These are phyloP conservation scores for Characodon lateralis DNA, from an alignment of 2,797 vertebrate genomes.

Conservation along the genomic window DNA sequence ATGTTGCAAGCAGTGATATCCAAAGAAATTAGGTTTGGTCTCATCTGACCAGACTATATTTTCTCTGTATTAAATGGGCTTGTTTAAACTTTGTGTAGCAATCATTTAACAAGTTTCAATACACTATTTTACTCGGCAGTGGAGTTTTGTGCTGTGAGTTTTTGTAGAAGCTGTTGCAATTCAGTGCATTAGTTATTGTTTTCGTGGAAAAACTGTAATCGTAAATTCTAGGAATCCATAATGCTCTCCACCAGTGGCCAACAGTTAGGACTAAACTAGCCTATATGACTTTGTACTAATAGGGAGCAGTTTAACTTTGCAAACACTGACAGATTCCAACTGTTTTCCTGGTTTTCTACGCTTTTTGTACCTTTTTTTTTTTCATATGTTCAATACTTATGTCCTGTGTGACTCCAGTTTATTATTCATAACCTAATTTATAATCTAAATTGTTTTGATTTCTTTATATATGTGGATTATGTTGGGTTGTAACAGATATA, in stretches of 20 bases:
- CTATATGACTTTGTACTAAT: background rate
- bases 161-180: background rate
- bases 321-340: background rate
- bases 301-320: background rate
- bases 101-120: background rate
- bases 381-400: background rate
- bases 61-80: background rate
- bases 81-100: background rate
- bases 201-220: background rate
- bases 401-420: background rate
- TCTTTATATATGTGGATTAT: background rate
- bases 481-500: background rate
- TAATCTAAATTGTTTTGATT: background rate
- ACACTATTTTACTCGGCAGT: background rate
- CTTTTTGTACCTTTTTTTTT: background rate
- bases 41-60: background rate
- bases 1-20: background rate
- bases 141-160: background rate
- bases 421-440: background rate
- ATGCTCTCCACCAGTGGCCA: background rate
- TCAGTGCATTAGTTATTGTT: background rate
- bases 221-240: background rate
- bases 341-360: background rate
- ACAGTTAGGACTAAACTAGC: background rate
- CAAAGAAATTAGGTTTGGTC: background rate